A percentile compares a stretch with the other conserved stretches of the same genome.
These are phyloP conservation scores for Turritopsis dohrnii DNA, from an alignment of 30 jellyfish, hydroid and myxozoan species.

Conservation along the genomic window DNA sequence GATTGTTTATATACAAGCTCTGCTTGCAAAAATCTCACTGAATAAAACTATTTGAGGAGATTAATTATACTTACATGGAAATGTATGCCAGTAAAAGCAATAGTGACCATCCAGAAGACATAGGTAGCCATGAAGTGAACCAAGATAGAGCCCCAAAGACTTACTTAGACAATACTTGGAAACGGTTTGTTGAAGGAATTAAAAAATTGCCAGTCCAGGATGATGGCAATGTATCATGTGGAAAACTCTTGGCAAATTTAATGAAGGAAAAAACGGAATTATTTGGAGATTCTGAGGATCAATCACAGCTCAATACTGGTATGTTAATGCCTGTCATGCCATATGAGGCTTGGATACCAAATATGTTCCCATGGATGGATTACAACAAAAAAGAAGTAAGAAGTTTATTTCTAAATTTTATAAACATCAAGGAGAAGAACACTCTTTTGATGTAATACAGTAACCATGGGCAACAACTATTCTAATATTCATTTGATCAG, in stretches of 20 bases:
- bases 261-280: background rate
- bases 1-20: too few species aligned
- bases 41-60: too few species aligned
- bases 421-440: too few species aligned
- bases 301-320: background rate
- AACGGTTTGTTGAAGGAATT: background rate
- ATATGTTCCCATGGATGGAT: slow-evolving; percentile 6
- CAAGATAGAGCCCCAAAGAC: background rate
- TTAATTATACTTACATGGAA: too few species aligned
- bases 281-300: background rate
- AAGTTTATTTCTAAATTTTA: too few species aligned
- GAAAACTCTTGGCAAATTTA: background rate
- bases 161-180: background rate
- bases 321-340: slow-evolving; percentile 1
- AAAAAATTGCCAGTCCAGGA: background rate
- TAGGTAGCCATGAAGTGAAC: background rate
- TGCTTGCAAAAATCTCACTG: too few species aligned
- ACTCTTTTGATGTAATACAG: too few species aligned
- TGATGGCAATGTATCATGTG: background rate
- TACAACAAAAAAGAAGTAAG: background rate
- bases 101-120: background rate
- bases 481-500: too few species aligned
- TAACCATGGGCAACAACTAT: too few species aligned
- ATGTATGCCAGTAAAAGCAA: background rate
- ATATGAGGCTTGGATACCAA: slow-evolving; percentile 7